Evolutionary conservation across 2,797 vertebrate species (phyloP), one percentile per base, ranked within the genome.

Genomic region (Pogonophryne albipinna): DNA sequence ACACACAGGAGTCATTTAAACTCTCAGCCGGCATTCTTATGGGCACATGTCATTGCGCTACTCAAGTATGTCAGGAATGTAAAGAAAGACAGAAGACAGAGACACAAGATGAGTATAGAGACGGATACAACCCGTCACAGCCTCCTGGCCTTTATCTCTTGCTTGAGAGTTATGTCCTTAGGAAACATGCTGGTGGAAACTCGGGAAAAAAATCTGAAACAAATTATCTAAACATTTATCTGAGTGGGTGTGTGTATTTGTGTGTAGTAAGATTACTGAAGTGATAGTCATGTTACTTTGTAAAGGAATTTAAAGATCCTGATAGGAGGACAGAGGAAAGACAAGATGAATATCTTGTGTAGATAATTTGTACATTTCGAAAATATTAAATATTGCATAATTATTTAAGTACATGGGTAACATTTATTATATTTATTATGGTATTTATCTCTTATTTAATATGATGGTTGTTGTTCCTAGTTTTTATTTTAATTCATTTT

Each of bases 21-120:
- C 70, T 31, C 70, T 34, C 68, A 72, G 76, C 69, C 27, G 11
- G 67, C 31, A 81, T 84, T 91, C 79, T 87, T 82, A 78, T 72
- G 58, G 50, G 69, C 78, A 66, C 65, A 20, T 91, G 88, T 84
- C 88, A 90, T 86, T 67, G 44, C 64, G 70, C 49, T 72, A 71
- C 75, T 76, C 52, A 65, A 42, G 86, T 64, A 74, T 90, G 77
- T 46, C 76, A 87, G 85, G 91, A 92, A 92, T 88, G 84, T 79
- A 61, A 76, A 72, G 65, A 75, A 52, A 84, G 53, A 61, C 56
- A 44, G 61, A 52, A 62, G 64, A 56, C 70, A 70, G 50, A 76
- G 65, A 71, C 66, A 38, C 23, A 11, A 66, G 61, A 80, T 76
- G 52, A 77, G 4, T 61, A 78, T 47, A n/a, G 61, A 74, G 71